Percentiles rank a stretch among this genome's conserved stretches.
phyloP scores from a whole-genome alignment of 1,140 invertebrate genomes.

The Leptestheria dahalacensis region DNA sequence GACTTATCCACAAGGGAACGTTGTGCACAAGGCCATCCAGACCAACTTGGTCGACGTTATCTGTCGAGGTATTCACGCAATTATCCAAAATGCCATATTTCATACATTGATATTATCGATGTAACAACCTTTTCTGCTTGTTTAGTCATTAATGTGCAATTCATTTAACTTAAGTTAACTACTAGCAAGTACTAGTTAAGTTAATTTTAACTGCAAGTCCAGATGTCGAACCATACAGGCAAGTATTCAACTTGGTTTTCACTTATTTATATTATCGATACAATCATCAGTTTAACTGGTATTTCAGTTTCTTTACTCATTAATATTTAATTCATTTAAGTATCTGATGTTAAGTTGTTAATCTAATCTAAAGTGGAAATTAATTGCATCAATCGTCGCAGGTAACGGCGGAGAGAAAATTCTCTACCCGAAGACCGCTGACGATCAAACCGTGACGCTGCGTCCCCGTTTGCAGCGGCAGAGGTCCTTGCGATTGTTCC shows the following conservation, averaged over 20 bases:
- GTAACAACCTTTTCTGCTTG: background rate
- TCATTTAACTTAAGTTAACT: too few species aligned
- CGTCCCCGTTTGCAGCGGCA: constrained; percentile 9
- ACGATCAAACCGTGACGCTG: background rate
- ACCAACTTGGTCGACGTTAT: constrained; percentile 75
- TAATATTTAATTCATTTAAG: too few species aligned
- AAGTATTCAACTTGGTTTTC: too few species aligned
- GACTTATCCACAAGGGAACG: constrained; percentile 47
- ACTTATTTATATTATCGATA: too few species aligned
- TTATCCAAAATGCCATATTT: background rate
- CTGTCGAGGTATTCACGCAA: constrained; percentile 37
- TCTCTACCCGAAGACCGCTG: constrained; percentile 2
- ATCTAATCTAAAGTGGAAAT: too few species aligned
- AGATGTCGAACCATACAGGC: too few species aligned
- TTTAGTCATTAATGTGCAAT: background rate
- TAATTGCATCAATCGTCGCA: background rate
- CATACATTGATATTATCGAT: background rate
- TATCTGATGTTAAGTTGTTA: too few species aligned
- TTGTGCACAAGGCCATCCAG: constrained; percentile 72
- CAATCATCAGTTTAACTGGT: too few species aligned
- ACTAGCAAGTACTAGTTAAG: too few species aligned
- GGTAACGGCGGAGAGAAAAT: constrained; percentile 11
- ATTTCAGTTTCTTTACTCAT: too few species aligned
- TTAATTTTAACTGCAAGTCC: too few species aligned
- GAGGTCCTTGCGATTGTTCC: constrained; percentile 11